Conservation (phyloP, 2,888 invertebrate genomes). For the Drosophila kokeensis region DNA sequence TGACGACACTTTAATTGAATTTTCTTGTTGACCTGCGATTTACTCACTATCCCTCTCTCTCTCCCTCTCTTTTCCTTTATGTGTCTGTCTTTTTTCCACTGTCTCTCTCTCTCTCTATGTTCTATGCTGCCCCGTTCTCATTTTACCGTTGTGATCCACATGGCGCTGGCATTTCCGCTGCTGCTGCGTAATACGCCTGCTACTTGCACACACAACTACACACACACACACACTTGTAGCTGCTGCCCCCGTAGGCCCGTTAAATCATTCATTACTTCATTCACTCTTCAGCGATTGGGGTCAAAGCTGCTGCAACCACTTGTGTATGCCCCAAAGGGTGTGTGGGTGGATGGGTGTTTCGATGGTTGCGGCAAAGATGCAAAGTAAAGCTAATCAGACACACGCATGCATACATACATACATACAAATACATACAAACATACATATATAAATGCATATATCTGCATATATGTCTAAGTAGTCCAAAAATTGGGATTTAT, state of each 20-base stretch:
- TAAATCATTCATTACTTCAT: conserved; percentile 57
- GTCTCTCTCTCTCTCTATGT: background rate
- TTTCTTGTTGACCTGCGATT: conserved; percentile 51
- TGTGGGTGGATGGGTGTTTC: conserved; percentile 23
- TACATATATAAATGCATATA: too few species aligned
- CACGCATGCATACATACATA: background rate
- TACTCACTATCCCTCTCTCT: conserved; percentile 5
- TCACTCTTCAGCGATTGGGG: conserved; percentile 48
- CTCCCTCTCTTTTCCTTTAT: background rate
- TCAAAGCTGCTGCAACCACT: conserved; percentile 53
- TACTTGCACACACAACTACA: background rate
- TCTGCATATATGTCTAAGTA: background rate
- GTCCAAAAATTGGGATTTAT: conserved; percentile 11
- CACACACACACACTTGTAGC: background rate
- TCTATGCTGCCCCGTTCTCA: conserved; percentile 8
- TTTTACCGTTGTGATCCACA: conserved; percentile 63
- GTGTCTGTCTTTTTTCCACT: background rate
- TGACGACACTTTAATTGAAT: conserved; percentile 39
- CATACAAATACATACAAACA: background rate
- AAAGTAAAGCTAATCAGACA: conserved; percentile 13
- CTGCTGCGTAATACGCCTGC: conserved; percentile 42
- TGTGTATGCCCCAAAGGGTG: conserved; percentile 21
- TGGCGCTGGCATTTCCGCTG: conserved; percentile 64
- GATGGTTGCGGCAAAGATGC: conserved; percentile 38
- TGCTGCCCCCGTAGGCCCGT: conserved; percentile 11